Conservation (phyloP, 2,113 vertebrate species). For the Probosciger aterrimus region DNA sequence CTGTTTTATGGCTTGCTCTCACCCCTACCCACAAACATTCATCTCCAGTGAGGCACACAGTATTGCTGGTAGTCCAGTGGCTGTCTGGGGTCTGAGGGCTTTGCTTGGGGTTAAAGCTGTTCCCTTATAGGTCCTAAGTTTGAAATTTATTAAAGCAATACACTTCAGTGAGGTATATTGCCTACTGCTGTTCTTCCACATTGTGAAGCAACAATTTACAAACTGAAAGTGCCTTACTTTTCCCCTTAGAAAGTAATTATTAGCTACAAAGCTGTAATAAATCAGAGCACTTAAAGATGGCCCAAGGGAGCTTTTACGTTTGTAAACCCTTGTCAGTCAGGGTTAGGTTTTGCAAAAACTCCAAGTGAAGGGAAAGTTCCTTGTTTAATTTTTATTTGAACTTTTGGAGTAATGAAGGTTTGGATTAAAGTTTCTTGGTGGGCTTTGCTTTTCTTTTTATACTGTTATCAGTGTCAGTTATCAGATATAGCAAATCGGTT, state of each 20-base stretch:
- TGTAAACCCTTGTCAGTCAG: not conserved
- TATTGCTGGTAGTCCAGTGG: not conserved
- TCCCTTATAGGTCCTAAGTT: not conserved
- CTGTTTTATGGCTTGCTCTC: not conserved
- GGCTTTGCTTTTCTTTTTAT: not conserved
- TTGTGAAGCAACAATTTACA: not conserved
- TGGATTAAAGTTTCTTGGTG: not conserved
- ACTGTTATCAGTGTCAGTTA: not conserved
- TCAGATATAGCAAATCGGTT: not conserved
- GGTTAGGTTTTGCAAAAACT: not conserved
- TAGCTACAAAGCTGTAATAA: slow-evolving; percentile 13
- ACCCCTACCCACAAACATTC: not conserved
- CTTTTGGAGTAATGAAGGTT: not conserved
- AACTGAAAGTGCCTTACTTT: slow-evolving; percentile 8
- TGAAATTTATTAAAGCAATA: not conserved
- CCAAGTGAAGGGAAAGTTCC: not conserved
- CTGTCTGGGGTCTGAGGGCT: not conserved
- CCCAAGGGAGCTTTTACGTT: not conserved
- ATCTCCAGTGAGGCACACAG: not conserved
- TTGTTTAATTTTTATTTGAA: not conserved
- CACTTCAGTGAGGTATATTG: not conserved
- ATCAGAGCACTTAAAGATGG: not conserved
- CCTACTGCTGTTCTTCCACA: not conserved
- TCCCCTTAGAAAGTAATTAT: slow-evolving; percentile 25
- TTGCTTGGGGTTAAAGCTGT: not conserved